A percentile compares a stretch with the other conserved stretches of the same genome.
Evolutionary conservation across 1,140 invertebrate species (phyloP).

Genomic region (Ceratoteleas bidentatus): DNA sequence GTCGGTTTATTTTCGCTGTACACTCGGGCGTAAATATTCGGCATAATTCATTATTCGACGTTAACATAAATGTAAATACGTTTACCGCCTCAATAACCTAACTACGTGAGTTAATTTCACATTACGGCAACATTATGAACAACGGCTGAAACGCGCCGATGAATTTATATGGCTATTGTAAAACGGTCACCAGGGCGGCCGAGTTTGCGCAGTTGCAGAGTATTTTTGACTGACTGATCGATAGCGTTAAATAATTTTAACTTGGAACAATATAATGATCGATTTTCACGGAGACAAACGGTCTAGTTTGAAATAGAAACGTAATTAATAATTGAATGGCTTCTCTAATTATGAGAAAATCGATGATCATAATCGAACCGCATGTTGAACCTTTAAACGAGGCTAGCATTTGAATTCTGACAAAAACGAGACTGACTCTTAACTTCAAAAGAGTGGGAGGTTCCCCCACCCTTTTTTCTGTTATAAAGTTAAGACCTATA

Average conservation of each 20-base stretch:
- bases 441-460: too few relatives aligned
- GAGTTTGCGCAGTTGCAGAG: neutral
- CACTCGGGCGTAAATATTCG: conserved; percentile 17
- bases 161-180: conserved; percentile 19
- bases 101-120: conserved; percentile 36
- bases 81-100: conserved; percentile 15
- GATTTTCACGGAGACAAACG: neutral
- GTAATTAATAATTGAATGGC: conserved; percentile 9
- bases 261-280: neutral
- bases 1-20: neutral
- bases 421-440: too few relatives aligned
- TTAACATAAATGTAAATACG: conserved; percentile 33
- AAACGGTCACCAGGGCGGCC: conserved; percentile 10
- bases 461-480: too few relatives aligned
- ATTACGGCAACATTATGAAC: conserved; percentile 21
- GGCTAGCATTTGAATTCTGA: too few relatives aligned
- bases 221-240: neutral
- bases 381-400: too few relatives aligned
- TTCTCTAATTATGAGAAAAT: conserved; percentile 3
- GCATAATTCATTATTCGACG: conserved; percentile 5
- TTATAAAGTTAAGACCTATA: too few relatives aligned
- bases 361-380: too few relatives aligned
- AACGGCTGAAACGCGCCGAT: conserved; percentile 1
- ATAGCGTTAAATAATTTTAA: conserved; percentile 8
- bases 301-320: conserved; percentile 6